phyloP scores from a whole-genome alignment of 2,888 invertebrate genomes.

The Orthonychiurus folsomi region DNA sequence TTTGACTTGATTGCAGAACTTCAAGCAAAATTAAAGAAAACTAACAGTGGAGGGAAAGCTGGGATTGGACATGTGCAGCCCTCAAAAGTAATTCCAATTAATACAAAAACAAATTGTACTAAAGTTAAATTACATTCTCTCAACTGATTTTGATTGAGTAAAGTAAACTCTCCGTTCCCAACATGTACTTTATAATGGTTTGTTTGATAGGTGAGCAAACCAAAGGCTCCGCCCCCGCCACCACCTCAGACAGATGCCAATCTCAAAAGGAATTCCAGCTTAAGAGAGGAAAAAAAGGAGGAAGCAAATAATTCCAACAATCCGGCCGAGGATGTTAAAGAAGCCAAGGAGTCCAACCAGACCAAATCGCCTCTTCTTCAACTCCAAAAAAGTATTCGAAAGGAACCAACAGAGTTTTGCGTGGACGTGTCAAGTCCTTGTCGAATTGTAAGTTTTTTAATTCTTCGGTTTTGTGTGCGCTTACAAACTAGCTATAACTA shows the following conservation, averaged over 20 bases:
- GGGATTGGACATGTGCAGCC: too few species aligned
- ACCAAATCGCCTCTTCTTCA: neutral
- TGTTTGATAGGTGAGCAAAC: conserved; percentile 28
- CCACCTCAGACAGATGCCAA: conserved; percentile 23
- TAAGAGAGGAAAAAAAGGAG: neutral
- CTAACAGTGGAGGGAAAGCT: conserved; percentile 20
- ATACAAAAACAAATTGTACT: too few species aligned
- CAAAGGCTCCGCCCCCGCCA: conserved; percentile 39
- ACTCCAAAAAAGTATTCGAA: neutral
- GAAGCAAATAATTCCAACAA: neutral
- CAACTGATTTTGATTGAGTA: neutral
- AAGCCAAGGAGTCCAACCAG: neutral
- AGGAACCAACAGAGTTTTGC: conserved; percentile 28
- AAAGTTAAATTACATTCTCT: conserved; percentile 4
- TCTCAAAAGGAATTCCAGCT: neutral
- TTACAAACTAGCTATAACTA: too few species aligned
- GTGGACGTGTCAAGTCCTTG: conserved; percentile 40
- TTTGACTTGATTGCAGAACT: conserved; percentile 38
- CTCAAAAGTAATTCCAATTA: too few species aligned
- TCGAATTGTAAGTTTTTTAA: conserved; percentile 32
- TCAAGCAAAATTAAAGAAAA: conserved; percentile 36
- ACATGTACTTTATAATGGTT: neutral
- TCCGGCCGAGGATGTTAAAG: neutral
- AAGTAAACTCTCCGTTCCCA: neutral
- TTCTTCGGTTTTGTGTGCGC: neutral